These are phyloP conservation scores for Bicyclus anynana DNA, from an alignment of 1,140 invertebrate genomes.

Conservation along the genomic window DNA sequence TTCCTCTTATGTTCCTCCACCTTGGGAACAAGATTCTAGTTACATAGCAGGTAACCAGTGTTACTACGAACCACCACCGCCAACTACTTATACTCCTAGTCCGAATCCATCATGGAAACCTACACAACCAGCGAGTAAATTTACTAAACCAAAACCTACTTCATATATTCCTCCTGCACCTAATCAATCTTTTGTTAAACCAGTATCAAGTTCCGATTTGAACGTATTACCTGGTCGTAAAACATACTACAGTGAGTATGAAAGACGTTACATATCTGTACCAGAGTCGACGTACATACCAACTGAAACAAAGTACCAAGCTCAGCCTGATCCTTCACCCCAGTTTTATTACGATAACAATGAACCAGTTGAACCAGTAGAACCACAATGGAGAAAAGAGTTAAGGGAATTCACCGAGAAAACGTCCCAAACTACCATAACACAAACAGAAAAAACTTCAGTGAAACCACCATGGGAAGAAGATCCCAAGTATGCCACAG, in stretches of 20 bases:
- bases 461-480: slow-evolving; percentile 63
- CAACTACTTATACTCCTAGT: slow-evolving; percentile 31
- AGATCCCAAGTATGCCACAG: slow-evolving; percentile 50
- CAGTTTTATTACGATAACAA: slow-evolving; percentile 69
- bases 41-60: slow-evolving; percentile 44
- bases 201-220: slow-evolving; percentile 38
- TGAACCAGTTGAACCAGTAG: slow-evolving; percentile 51
- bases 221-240: slow-evolving; percentile 54
- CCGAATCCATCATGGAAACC: slow-evolving; percentile 41
- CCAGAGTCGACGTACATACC: slow-evolving; percentile 66
- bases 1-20: slow-evolving; percentile 65
- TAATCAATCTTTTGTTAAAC: slow-evolving; percentile 67
- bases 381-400: slow-evolving; percentile 72
- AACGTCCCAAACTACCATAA: slow-evolving; percentile 40
- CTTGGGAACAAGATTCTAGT: slow-evolving; percentile 64
- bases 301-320: slow-evolving; percentile 54
- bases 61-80: slow-evolving; percentile 46
- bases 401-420: slow-evolving; percentile 71
- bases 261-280: slow-evolving; percentile 67
- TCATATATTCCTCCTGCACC: slow-evolving; percentile 64
- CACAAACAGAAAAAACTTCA: slow-evolving; percentile 43
- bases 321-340: slow-evolving; percentile 63
- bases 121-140: slow-evolving; percentile 42
- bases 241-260: slow-evolving; percentile 71
- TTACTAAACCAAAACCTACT: slow-evolving; percentile 50